A percentile compares a stretch with the other conserved stretches of the same genome.
phyloP scores from a whole-genome alignment of 1,140 invertebrate species.

The Brachionus manjavacas region DNA sequence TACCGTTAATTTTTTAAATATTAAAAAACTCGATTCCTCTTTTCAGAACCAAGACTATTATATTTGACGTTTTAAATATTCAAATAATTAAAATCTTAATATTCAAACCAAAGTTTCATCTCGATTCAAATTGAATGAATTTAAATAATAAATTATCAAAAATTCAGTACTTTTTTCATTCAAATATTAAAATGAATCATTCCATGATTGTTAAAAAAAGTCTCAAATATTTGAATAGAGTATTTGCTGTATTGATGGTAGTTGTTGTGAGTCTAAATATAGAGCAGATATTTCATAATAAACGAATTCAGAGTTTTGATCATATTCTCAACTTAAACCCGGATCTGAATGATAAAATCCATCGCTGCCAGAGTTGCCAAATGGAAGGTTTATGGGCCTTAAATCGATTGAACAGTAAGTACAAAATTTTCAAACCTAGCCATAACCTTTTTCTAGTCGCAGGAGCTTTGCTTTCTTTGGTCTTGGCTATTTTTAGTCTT shows the following conservation, averaged over 20 bases:
- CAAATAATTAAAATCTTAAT: background rate
- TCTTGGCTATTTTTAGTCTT: background rate
- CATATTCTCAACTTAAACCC: background rate
- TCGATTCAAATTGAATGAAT: background rate
- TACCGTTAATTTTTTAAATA: constrained; percentile 65
- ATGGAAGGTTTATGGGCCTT: background rate
- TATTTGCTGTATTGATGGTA: constrained; percentile 31
- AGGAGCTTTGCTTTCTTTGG: background rate
- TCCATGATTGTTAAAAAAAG: background rate
- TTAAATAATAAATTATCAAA: background rate
- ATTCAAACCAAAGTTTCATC: background rate
- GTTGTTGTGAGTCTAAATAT: constrained; percentile 34
- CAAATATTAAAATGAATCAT: constrained; percentile 20
- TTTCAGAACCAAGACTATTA: background rate
- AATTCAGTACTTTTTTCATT: background rate
- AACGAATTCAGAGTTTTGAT: background rate
- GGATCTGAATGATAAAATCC: background rate
- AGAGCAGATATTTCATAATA: constrained; percentile 38
- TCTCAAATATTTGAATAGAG: background rate
- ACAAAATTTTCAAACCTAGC: background rate
- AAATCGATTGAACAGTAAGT: constrained; percentile 19
- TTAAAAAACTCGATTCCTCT: background rate
- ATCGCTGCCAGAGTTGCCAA: background rate
- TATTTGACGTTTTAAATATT: background rate
- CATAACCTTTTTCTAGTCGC: background rate